A percentile compares a stretch with the other conserved stretches of the same genome.
phyloP scores from a whole-genome alignment of 2,888 invertebrate genomes.

The Elegia similella region DNA sequence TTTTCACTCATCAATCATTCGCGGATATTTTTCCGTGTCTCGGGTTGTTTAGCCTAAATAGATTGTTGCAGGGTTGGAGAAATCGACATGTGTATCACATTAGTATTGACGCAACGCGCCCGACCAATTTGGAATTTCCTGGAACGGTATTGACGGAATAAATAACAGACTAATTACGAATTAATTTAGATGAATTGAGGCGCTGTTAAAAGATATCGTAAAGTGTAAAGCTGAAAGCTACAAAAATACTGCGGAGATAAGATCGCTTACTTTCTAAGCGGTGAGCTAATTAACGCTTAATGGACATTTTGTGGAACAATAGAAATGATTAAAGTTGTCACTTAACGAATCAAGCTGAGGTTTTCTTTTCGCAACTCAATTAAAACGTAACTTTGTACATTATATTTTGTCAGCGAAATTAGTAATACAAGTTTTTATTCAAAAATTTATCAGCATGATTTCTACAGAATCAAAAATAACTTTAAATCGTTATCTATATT shows the following conservation, averaged over 20 bases:
- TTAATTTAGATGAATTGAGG: constrained; percentile 2
- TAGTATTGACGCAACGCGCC: constrained; percentile 46
- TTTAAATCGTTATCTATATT: too few relatives aligned
- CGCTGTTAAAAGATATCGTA: constrained; percentile 6
- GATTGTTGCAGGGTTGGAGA: constrained; percentile 67
- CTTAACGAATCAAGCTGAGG: constrained; percentile 13
- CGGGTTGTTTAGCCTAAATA: constrained; percentile 78
- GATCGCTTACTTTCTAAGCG: constrained; percentile 15
- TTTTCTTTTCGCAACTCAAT: constrained; percentile 12
- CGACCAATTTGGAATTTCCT: constrained; percentile 12
- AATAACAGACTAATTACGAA: neutral
- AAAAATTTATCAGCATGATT: too few relatives aligned
- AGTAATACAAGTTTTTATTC: too few relatives aligned
- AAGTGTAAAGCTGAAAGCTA: neutral
- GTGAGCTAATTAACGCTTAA: constrained; percentile 15
- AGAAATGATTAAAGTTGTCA: constrained; percentile 18
- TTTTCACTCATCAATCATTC: constrained; percentile 78
- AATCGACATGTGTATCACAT: constrained; percentile 66
- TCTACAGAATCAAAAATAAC: too few relatives aligned
- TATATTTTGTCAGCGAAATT: constrained; percentile 11
- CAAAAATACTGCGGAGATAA: constrained; percentile 13
- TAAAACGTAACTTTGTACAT: constrained; percentile 6
- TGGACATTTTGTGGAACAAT: constrained; percentile 17
- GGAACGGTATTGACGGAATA: neutral
- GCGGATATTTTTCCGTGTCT: constrained; percentile 80